Evolutionary conservation across 2,113 vertebrate species (phyloP).

Genomic region (Petromus typicus): DNA sequence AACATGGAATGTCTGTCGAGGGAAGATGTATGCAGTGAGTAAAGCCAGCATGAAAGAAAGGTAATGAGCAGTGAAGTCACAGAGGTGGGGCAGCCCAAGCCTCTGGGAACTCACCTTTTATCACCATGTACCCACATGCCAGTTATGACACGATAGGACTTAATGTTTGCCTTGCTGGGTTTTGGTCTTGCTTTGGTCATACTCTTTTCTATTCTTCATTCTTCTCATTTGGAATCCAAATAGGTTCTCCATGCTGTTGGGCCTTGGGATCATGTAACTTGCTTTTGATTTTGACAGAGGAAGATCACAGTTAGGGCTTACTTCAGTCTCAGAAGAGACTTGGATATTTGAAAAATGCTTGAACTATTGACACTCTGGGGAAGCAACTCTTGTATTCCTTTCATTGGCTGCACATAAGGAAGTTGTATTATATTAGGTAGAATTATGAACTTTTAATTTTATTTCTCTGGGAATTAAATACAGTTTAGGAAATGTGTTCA

Average conservation of each 20-base stretch:
- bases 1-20: background rate
- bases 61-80: background rate
- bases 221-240: background rate
- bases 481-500: background rate
- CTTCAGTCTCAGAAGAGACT: background rate
- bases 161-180: background rate
- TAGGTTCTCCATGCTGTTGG: background rate
- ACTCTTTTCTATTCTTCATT: background rate
- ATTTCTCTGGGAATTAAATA: background rate
- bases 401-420: background rate
- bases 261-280: background rate
- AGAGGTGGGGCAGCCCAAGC: background rate
- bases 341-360: background rate
- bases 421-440: background rate
- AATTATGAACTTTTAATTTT: background rate
- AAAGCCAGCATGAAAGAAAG: background rate
- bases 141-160: background rate
- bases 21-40: background rate
- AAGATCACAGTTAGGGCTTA: background rate
- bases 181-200: background rate
- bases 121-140: background rate
- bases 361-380: background rate
- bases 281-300: background rate
- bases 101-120: background rate
- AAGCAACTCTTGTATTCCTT: background rate